phyloP scores from a whole-genome alignment of 2,888 invertebrate genomes.

The Leptodirus hochenwartii region DNA sequence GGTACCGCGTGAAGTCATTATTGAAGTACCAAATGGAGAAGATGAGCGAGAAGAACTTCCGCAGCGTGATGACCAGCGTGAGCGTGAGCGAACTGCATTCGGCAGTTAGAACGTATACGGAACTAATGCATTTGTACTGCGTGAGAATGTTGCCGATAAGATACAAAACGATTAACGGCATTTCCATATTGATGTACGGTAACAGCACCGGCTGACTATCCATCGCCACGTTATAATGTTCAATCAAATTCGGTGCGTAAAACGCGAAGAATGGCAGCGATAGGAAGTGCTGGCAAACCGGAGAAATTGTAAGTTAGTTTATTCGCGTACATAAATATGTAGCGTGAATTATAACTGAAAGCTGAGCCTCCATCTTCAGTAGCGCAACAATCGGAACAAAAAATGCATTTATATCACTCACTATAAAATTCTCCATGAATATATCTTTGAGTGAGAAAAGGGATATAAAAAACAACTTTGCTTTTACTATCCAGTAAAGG shows the following conservation, averaged over 20 bases:
- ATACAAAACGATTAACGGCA: slow-evolving; percentile 64
- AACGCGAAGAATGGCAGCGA: slow-evolving; percentile 81
- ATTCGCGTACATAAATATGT: no score
- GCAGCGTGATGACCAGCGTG: slow-evolving; percentile 83
- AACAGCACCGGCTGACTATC: slow-evolving; percentile 38
- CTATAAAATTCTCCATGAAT: no score
- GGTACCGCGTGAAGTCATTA: slow-evolving; percentile 80
- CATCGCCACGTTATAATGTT: slow-evolving; percentile 55
- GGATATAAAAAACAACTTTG: no score
- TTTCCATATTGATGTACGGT: slow-evolving; percentile 36
- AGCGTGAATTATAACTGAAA: no score
- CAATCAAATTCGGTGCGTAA: slow-evolving; percentile 55
- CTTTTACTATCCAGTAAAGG: no score
- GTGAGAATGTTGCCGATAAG: slow-evolving; percentile 69
- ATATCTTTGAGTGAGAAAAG: no score
- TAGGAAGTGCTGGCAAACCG: slow-evolving; percentile 74
- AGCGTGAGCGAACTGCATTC: slow-evolving; percentile 89
- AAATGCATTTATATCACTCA: no score
- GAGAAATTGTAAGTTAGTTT: no score
- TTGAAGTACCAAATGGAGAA: slow-evolving; percentile 89
- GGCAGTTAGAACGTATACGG: slow-evolving; percentile 85
- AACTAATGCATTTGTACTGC: slow-evolving; percentile 87
- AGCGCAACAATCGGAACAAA: no score
- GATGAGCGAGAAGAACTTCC: slow-evolving; percentile 90
- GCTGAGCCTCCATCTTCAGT: no score